A percentile compares a stretch with the other conserved stretches of the same genome.
phyloP scores from a whole-genome alignment of 2,888 invertebrate genomes.

The Phortica magna region DNA sequence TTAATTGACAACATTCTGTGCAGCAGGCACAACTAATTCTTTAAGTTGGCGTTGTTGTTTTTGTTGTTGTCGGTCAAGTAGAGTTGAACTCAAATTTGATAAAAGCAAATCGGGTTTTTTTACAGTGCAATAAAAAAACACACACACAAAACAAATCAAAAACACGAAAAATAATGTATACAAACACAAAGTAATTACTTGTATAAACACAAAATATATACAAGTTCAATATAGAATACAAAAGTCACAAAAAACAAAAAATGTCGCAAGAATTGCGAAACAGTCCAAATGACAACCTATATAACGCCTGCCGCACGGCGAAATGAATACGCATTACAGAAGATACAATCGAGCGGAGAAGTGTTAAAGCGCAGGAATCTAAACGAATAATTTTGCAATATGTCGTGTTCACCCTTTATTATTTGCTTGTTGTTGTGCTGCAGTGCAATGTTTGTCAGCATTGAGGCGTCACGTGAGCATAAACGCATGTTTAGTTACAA shows the following conservation, averaged over 20 bases:
- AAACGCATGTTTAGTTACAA: slow-evolving; percentile 9
- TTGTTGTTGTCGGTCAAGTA: slow-evolving; percentile 36
- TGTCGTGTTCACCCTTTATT: neutral
- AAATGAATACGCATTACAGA: slow-evolving; percentile 7
- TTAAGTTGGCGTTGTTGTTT: slow-evolving; percentile 23
- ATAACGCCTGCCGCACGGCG: neutral
- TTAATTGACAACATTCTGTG: neutral
- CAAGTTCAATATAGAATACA: neutral
- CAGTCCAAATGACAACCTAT: slow-evolving; percentile 15
- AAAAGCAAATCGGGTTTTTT: slow-evolving; percentile 49
- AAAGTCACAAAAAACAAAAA: neutral
- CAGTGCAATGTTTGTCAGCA: slow-evolving; percentile 30
- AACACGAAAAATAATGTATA: slow-evolving; percentile 42
- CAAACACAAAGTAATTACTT: slow-evolving; percentile 41
- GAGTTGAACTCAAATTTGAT: slow-evolving; percentile 33
- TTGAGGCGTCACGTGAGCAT: slow-evolving; percentile 52
- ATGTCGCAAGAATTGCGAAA: slow-evolving; percentile 7
- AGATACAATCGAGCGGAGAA: slow-evolving; percentile 3
- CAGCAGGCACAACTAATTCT: neutral
- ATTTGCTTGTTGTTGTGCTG: slow-evolving; percentile 30
- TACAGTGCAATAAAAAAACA: slow-evolving; percentile 28
- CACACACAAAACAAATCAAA: slow-evolving; percentile 36
- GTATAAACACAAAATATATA: neutral
- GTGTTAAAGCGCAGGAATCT: neutral
- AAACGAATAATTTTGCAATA: neutral